Percentiles rank a stretch among this genome's conserved stretches.
These are phyloP conservation scores for Pogonophryne albipinna DNA, from an alignment of 2,797 vertebrate species.

Conservation along the genomic window DNA sequence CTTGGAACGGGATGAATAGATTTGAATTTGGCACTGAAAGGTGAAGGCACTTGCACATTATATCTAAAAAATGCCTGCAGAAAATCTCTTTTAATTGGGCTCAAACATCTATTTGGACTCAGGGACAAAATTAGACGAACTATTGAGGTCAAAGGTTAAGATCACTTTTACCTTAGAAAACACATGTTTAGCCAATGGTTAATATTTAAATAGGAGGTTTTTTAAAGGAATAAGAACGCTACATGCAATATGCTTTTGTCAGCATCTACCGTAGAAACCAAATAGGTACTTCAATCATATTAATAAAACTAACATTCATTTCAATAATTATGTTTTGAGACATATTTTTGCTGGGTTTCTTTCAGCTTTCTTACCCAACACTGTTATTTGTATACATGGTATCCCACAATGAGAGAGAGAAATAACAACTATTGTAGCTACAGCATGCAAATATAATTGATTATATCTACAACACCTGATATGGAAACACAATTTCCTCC, in stretches of 20 bases:
- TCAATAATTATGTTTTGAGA: background rate
- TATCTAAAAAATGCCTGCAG: too few species aligned
- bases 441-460: slow-evolving; percentile 8
- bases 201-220: too few species aligned
- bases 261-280: background rate
- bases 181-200: too few species aligned
- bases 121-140: too few species aligned
- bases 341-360: background rate
- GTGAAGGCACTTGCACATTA: too few species aligned
- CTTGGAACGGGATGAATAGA: too few species aligned
- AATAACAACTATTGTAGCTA: background rate
- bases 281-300: background rate
- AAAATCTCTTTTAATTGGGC: too few species aligned
- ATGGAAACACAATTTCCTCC: slow-evolving; percentile 43
- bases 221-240: background rate
- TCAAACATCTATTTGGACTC: too few species aligned
- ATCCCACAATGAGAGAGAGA: slow-evolving; percentile 1
- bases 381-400: background rate
- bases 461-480: slow-evolving; percentile 17
- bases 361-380: background rate
- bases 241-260: background rate
- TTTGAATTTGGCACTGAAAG: too few species aligned
- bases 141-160: too few species aligned
- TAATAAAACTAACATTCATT: too few species aligned
- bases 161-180: too few species aligned